These are phyloP conservation scores for Pleuronectes platessa DNA, from an alignment of 2,113 vertebrate species.

Conservation along the genomic window DNA sequence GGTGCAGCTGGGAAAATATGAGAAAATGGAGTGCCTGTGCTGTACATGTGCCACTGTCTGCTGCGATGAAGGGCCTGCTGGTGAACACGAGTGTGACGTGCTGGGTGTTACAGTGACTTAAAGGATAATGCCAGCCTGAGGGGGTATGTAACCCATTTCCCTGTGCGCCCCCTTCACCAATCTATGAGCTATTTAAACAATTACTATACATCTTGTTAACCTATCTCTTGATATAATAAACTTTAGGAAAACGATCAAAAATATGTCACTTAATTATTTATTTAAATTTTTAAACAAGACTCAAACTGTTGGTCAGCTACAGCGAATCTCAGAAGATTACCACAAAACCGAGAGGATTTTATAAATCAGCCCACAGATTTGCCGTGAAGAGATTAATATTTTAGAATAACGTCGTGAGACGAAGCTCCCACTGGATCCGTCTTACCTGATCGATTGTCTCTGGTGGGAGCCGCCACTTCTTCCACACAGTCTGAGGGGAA, in stretches of 20 bases:
- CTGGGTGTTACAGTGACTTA: slow-evolving; percentile 44
- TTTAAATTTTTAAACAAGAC: background rate
- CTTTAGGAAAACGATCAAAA: background rate
- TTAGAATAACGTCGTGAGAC: background rate
- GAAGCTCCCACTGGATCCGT: background rate
- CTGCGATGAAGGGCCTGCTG: slow-evolving; percentile 17
- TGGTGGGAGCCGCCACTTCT: slow-evolving; percentile 85
- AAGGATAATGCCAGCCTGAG: slow-evolving; percentile 48
- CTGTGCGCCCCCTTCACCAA: background rate
- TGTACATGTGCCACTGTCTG: slow-evolving; percentile 23
- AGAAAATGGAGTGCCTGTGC: slow-evolving; percentile 5
- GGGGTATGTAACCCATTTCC: slow-evolving; percentile 43
- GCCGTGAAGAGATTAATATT: background rate
- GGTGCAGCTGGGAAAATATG: slow-evolving; percentile 35
- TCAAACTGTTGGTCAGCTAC: background rate
- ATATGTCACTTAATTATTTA: background rate
- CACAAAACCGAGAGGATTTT: background rate
- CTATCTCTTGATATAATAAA: slow-evolving; percentile 10
- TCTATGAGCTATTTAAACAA: background rate
- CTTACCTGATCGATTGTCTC: slow-evolving; percentile 88
- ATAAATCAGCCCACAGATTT: background rate
- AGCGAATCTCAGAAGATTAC: background rate
- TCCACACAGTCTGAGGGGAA: slow-evolving; percentile 94
- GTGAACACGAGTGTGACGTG: slow-evolving; percentile 41
- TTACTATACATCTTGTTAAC: background rate